phyloP scores from a whole-genome alignment of 2,888 invertebrate genomes.

The Pterostichus madidus region DNA sequence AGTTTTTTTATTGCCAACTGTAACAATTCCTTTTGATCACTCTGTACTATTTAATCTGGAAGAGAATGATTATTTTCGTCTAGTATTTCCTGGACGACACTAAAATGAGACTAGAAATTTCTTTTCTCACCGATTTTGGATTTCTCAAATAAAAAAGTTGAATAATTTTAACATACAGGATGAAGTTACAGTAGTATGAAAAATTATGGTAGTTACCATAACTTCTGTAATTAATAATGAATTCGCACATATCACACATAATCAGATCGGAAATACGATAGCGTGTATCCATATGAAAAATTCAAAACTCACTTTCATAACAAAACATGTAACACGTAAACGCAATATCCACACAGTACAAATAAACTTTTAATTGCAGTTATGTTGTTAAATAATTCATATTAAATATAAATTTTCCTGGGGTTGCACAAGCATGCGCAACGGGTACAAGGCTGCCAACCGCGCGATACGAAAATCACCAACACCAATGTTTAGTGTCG shows the following conservation, averaged over 20 bases:
- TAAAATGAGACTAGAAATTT: too few relatives aligned
- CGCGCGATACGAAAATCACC: slow-evolving; percentile 17
- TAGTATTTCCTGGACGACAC: too few relatives aligned
- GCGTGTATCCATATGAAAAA: slow-evolving; percentile 13
- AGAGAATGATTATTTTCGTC: too few relatives aligned
- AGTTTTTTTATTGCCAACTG: too few relatives aligned
- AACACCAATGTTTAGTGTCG: not conserved
- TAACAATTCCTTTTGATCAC: too few relatives aligned
- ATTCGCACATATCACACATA: too few relatives aligned
- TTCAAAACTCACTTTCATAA: slow-evolving; percentile 30
- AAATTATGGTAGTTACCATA: too few relatives aligned
- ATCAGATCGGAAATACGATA: slow-evolving; percentile 27
- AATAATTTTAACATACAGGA: not conserved
- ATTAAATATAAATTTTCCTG: slow-evolving; percentile 45
- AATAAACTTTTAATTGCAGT: slow-evolving; percentile 35
- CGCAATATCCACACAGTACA: slow-evolving; percentile 40
- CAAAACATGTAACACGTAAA: slow-evolving; percentile 37
- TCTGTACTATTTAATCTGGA: too few relatives aligned
- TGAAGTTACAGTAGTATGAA: too few relatives aligned
- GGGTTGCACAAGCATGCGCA: slow-evolving; percentile 49
- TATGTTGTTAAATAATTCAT: slow-evolving; percentile 49
- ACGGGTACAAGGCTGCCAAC: slow-evolving; percentile 45
- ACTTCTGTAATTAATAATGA: too few relatives aligned
- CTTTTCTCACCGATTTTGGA: too few relatives aligned
- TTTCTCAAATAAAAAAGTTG: too few relatives aligned